These are phyloP conservation scores for Acanthosepion lycidas DNA, from an alignment of 2,888 invertebrate genomes.

Conservation along the genomic window DNA sequence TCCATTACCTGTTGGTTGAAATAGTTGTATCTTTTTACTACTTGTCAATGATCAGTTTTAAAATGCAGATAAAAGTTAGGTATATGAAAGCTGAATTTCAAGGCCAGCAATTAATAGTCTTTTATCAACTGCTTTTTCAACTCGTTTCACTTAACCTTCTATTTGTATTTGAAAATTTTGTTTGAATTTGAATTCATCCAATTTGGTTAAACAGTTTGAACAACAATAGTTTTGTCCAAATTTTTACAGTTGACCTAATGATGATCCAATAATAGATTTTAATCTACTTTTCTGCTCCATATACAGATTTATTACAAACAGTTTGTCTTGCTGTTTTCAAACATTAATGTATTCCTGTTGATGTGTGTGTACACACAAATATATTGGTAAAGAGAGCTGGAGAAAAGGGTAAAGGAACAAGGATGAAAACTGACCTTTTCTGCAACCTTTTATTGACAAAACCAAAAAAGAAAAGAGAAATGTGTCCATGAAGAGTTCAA, in stretches of 20 bases:
- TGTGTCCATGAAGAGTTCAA: neutral
- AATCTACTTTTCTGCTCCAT: too few species aligned
- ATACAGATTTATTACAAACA: neutral
- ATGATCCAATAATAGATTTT: too few species aligned
- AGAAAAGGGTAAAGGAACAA: neutral
- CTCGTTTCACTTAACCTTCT: neutral
- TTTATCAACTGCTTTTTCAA: neutral
- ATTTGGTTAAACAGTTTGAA: neutral
- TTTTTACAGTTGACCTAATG: too few species aligned
- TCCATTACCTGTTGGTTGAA: too few species aligned
- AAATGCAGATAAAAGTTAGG: too few species aligned
- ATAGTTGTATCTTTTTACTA: too few species aligned
- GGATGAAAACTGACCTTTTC: neutral
- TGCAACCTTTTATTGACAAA: neutral
- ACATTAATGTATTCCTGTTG: neutral
- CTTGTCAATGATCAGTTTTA: too few species aligned
- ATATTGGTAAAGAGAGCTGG: neutral
- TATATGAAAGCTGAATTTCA: too few species aligned
- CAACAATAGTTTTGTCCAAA: neutral
- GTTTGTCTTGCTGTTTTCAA: neutral
- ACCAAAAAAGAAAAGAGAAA: neutral
- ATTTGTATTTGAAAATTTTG: neutral
- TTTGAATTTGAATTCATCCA: neutral
- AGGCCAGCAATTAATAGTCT: too few species aligned
- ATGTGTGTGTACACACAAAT: neutral